phyloP scores from a whole-genome alignment of 1,140 invertebrate species.

The Hypothenemus hampei region DNA sequence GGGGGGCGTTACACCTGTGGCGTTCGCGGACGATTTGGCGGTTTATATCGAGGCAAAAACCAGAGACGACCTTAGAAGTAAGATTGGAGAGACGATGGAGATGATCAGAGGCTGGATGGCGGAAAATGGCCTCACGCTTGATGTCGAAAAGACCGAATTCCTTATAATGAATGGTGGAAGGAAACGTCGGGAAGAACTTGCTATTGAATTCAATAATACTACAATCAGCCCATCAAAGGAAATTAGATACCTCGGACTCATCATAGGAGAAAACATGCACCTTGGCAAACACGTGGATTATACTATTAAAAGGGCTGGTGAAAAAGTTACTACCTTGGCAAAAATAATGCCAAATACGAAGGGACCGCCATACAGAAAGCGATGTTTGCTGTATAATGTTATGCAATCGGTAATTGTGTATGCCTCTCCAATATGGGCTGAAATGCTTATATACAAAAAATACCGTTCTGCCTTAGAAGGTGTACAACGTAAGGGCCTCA shows the following conservation, averaged over 20 bases:
- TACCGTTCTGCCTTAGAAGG: background rate
- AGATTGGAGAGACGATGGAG: background rate
- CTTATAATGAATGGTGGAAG: background rate
- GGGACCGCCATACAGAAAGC: background rate
- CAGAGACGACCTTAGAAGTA: background rate
- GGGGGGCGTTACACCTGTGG: background rate
- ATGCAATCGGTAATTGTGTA: background rate
- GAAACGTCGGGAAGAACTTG: background rate
- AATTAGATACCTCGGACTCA: background rate
- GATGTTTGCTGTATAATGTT: background rate
- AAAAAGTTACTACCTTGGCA: no score
- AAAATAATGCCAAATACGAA: background rate
- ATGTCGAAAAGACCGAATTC: background rate
- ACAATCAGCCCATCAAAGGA: background rate
- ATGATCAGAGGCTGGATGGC: background rate
- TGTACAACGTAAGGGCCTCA: background rate
- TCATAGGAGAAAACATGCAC: background rate
- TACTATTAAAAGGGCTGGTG: background rate
- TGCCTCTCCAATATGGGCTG: background rate
- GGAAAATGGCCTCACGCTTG: background rate
- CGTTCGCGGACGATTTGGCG: constrained; percentile 5
- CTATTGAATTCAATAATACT: background rate
- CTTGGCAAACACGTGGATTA: background rate
- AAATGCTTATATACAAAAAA: background rate
- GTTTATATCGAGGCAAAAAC: background rate